Conservation (phyloP, 2,888 invertebrate species). For the Drosophila aldrichi region DNA sequence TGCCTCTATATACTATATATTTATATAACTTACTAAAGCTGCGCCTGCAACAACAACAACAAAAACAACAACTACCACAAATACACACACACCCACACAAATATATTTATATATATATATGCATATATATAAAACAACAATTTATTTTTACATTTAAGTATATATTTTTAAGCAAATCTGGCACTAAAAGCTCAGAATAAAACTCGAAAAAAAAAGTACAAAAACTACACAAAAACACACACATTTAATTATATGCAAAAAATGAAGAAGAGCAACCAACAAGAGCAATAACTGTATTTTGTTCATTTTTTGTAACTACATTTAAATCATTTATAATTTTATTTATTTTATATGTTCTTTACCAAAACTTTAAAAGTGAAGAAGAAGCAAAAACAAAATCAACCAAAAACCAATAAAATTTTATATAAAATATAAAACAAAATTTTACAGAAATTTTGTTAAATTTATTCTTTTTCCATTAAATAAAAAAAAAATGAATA, state of each 20-base stretch:
- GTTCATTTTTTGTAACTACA: constrained; percentile 25
- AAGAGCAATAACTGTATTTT: constrained; percentile 10
- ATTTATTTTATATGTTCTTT: constrained; percentile 24
- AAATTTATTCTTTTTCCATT: not conserved
- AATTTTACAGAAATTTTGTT: constrained; percentile 17
- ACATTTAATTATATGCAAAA: constrained; percentile 37
- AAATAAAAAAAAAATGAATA: constrained; percentile 9
- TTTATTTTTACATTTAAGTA: constrained; percentile 27
- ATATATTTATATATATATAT: constrained; percentile 32
- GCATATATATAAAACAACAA: constrained; percentile 21
- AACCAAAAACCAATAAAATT: not conserved
- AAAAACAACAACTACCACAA: constrained; percentile 37
- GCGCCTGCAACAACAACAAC: constrained; percentile 67
- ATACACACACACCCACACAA: constrained; percentile 10
- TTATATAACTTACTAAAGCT: constrained; percentile 49
- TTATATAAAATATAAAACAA: constrained; percentile 1
- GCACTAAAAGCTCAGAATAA: constrained; percentile 38
- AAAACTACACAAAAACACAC: constrained; percentile 23
- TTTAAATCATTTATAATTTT: constrained; percentile 8
- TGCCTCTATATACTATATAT: constrained; percentile 9
- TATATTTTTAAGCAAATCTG: constrained; percentile 49
- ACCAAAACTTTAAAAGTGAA: constrained; percentile 5
- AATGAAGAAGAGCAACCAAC: constrained; percentile 20
- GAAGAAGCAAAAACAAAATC: not conserved
- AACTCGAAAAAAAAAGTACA: constrained; percentile 28